These are phyloP conservation scores for Papilio elwesi DNA, from an alignment of 2,888 invertebrate species.

Conservation along the genomic window DNA sequence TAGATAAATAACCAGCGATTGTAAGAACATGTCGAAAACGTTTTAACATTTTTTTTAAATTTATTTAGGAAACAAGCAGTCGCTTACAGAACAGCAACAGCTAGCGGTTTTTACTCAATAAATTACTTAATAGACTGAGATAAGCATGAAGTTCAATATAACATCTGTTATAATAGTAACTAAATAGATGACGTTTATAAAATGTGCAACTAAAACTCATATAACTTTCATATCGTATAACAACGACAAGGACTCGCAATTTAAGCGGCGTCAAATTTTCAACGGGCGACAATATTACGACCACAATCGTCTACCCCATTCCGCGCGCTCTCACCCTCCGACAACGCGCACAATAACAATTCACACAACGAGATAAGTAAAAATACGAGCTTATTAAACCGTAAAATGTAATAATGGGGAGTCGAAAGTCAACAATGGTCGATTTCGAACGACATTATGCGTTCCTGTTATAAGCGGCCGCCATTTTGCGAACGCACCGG, in stretches of 20 bases:
- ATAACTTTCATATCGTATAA: slow-evolving; percentile 6
- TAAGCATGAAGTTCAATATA: neutral
- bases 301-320: slow-evolving; percentile 53
- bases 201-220: slow-evolving; percentile 13
- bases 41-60: too few relatives aligned
- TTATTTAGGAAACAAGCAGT: too few relatives aligned
- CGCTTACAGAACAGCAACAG: too few relatives aligned
- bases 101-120: neutral
- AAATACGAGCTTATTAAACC: slow-evolving; percentile 83
- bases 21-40: slow-evolving; percentile 1
- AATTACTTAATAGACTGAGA: neutral
- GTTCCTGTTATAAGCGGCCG: slow-evolving; percentile 59
- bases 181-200: neutral
- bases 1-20: slow-evolving; percentile 25
- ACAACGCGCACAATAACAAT: slow-evolving; percentile 75
- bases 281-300: slow-evolving; percentile 42
- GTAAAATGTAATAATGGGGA: slow-evolving; percentile 83
- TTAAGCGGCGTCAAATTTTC: slow-evolving; percentile 35
- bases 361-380: slow-evolving; percentile 81
- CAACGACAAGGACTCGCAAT: slow-evolving; percentile 1
- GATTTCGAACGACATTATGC: slow-evolving; percentile 68
- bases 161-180: neutral
- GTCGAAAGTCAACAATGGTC: slow-evolving; percentile 79
- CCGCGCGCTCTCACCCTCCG: slow-evolving; percentile 44
- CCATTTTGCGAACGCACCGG: slow-evolving; percentile 56